Base-by-base conservation (phyloP, 2,888 invertebrate genomes). In the Sinhomidia bicolor region DNA sequence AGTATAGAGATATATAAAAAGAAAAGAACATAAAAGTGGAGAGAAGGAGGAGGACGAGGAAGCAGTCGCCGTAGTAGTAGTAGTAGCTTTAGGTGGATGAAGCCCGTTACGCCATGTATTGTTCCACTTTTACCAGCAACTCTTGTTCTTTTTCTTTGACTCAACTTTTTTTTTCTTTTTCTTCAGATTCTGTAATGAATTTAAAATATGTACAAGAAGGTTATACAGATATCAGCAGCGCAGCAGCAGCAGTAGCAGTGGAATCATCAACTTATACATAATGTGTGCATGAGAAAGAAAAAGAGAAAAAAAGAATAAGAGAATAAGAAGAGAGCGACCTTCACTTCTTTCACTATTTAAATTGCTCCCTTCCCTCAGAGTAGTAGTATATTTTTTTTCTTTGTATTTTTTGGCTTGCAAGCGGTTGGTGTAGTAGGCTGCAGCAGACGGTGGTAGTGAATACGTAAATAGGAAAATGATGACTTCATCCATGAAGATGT, bases 401-500 rank as follows among this genome's bases (percentile, higher is more conserved):
- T 74, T 3, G 60, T 62, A 41, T 47, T 41, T 81, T 82, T 47
- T 51, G 68, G 68, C 82, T n/a, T 47, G 29, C 7, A 17, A 71
- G 17, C n/a, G n/a, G n/a, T 68, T 12, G 9, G 0, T 12, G 41
- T 23, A 36, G 36, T 36, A 36, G 36, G n/a, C n/a, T n/a, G n/a
- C n/a, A n/a, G n/a, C n/a, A 71, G 36, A 41, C 23, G 65, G 65
- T 29, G 44, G 51, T 29, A 26, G 51, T 65, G 82, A 68, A 81
- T 82, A 36, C 57, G 74, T 74, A 83, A 83, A 83, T 83, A 83
- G 68, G 47, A 26, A 41, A 74, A 68, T 41, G 71, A 83, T 83
- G 83, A 51, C 71, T 71, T 83, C 57, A 83, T 83, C 74, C 74
- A 82, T 74, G 83, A 83, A 74, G 74, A 74, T 41, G 71, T 54